Conservation (phyloP, 2,113 vertebrate genomes). For the Pollachius pollachius region DNA sequence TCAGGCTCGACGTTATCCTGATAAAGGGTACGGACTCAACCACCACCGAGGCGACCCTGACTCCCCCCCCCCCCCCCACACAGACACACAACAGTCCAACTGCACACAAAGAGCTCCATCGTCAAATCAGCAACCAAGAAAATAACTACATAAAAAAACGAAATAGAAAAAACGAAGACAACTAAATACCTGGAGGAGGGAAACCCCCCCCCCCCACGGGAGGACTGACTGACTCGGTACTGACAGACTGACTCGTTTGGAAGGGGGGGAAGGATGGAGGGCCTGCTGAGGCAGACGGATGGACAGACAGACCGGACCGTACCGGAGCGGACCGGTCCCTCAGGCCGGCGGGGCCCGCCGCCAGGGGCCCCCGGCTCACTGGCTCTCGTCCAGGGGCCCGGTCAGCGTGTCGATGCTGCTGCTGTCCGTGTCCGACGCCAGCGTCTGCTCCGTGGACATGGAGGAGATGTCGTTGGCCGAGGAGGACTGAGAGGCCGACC, state of each 20-base stretch:
- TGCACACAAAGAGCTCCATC: conserved; percentile 19
- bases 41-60: no score
- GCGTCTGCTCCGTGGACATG: conserved; percentile 97
- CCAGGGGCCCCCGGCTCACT: conserved; percentile 62
- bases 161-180: conserved; percentile 52
- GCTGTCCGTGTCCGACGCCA: conserved; percentile 99
- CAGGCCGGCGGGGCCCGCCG: conserved; percentile 10
- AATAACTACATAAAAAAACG: background rate
- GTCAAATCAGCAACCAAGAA: conserved; percentile 23
- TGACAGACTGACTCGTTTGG: background rate
- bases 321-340: background rate
- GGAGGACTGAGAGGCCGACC: conserved; percentile 91
- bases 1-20: background rate
- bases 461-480: conserved; percentile 98
- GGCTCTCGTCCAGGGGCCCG: conserved; percentile 89
- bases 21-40: no score
- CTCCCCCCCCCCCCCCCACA: background rate
- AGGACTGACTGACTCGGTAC: background rate
- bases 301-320: background rate
- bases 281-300: background rate
- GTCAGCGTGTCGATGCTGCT: conserved; percentile 94
- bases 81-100: background rate
- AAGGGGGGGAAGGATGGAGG: background rate
- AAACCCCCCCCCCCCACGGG: conserved; percentile 17
- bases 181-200: conserved; percentile 16